phyloP scores from a whole-genome alignment of 2,113 vertebrate genomes.

The human region DNA sequence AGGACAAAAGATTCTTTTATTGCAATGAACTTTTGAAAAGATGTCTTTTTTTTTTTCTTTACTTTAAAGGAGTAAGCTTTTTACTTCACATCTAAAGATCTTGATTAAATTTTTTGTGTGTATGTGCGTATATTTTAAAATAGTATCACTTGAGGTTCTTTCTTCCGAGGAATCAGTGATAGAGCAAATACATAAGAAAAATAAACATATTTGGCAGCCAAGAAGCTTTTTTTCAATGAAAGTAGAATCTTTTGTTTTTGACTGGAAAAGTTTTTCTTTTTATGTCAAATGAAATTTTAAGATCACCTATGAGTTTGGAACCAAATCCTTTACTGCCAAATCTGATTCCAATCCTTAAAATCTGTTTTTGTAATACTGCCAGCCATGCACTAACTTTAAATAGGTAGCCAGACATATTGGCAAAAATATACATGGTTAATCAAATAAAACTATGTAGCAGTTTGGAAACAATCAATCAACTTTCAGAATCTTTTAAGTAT shows the following conservation, averaged over 20 bases:
- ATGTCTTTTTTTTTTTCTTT: conserved; percentile 66
- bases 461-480: conserved; percentile 85
- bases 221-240: conserved; percentile 78
- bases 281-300: conserved; percentile 87
- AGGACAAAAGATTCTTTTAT: conserved; percentile 83
- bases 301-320: conserved; percentile 86
- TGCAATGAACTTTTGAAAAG: conserved; percentile 74
- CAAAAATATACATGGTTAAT: conserved; percentile 85
- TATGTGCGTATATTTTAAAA: conserved; percentile 1
- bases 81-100: conserved; percentile 69
- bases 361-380: conserved; percentile 85
- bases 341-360: conserved; percentile 85
- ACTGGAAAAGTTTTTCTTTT: conserved; percentile 79
- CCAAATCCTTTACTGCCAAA: conserved; percentile 84
- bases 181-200: conserved; percentile 65
- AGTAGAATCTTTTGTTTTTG: conserved; percentile 79
- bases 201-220: conserved; percentile 69
- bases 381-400: conserved; percentile 82
- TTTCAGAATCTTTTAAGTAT: conserved; percentile 81
- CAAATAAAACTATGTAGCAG: conserved; percentile 84
- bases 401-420: conserved; percentile 86
- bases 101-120: conserved; percentile 45
- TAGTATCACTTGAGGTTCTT: conserved; percentile 37
- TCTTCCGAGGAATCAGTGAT: conserved; percentile 59
- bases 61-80: conserved; percentile 69